A percentile compares a stretch with the other conserved stretches of the same genome.
Conservation (phyloP, 2,888 invertebrate species). For the Opisthograptis luteolata region DNA sequence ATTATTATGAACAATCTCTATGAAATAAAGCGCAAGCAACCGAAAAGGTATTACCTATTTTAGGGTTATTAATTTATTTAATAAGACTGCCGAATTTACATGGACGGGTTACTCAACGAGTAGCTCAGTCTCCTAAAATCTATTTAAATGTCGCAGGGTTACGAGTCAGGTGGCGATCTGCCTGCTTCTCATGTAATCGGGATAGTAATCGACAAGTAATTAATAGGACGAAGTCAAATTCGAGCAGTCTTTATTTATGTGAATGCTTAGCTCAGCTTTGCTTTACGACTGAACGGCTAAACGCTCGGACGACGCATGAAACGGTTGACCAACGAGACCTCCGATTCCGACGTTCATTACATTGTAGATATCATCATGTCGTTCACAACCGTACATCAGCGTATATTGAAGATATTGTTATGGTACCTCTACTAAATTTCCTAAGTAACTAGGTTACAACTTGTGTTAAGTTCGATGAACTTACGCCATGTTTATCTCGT, state of each 20-base stretch:
- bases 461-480: constrained; percentile 7
- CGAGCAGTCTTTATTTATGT: constrained; percentile 2
- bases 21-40: constrained; percentile 15
- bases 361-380: no score
- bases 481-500: no score
- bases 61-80: constrained; percentile 4
- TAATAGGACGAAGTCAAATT: not conserved
- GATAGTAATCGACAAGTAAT: not conserved
- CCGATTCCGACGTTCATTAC: no score
- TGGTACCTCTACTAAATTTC: not conserved
- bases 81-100: not conserved
- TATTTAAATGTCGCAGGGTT: not conserved
- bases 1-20: constrained; percentile 3
- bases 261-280: constrained; percentile 7
- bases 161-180: not conserved
- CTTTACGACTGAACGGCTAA: constrained; percentile 3
- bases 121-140: not conserved
- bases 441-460: constrained; percentile 7
- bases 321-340: no score
- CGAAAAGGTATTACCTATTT: constrained; percentile 14
- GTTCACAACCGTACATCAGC: constrained; percentile 1
- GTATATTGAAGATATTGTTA: constrained; percentile 7
- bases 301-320: not conserved
- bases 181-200: not conserved
- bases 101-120: not conserved